These are phyloP conservation scores for Elgaria multicarinata DNA, from an alignment of 2,113 vertebrate genomes.

Conservation along the genomic window DNA sequence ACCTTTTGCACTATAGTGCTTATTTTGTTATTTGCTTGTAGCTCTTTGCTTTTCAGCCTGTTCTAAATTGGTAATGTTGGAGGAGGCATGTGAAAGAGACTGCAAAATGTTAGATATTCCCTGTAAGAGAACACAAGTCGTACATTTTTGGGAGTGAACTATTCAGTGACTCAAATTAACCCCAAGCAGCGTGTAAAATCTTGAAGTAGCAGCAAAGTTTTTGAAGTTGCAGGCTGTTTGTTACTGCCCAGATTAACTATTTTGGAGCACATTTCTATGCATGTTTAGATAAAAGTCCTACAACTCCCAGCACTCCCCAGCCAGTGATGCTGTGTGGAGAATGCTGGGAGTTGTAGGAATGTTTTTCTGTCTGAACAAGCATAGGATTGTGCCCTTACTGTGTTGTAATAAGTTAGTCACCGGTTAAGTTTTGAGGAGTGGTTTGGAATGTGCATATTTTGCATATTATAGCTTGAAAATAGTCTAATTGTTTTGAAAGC, in stretches of 20 bases:
- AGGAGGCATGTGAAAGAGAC: neutral
- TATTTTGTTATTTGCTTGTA: slow-evolving; percentile 30
- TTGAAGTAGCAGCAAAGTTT: slow-evolving; percentile 2
- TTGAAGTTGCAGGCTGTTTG: neutral
- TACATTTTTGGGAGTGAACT: neutral
- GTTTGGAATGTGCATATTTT: neutral
- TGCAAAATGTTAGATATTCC: slow-evolving; percentile 14
- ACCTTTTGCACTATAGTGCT: slow-evolving; percentile 18
- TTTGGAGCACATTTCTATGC: no score
- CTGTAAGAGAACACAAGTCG: neutral
- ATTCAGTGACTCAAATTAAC: neutral
- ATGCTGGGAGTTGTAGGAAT: no score
- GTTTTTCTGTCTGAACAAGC: no score
- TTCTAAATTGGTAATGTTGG: slow-evolving; percentile 33
- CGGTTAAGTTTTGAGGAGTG: neutral
- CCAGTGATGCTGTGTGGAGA: no score
- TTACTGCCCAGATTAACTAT: slow-evolving; percentile 39
- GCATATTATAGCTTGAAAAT: neutral
- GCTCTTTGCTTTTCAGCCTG: slow-evolving; percentile 73
- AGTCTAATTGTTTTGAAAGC: neutral
- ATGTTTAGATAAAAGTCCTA: no score
- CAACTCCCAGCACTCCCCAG: no score
- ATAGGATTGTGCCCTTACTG: neutral
- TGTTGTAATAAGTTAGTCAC: neutral
- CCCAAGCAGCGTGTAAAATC: neutral